Base-by-base conservation (phyloP, 2,113 vertebrate genomes). In the Clarias batrachus region DNA sequence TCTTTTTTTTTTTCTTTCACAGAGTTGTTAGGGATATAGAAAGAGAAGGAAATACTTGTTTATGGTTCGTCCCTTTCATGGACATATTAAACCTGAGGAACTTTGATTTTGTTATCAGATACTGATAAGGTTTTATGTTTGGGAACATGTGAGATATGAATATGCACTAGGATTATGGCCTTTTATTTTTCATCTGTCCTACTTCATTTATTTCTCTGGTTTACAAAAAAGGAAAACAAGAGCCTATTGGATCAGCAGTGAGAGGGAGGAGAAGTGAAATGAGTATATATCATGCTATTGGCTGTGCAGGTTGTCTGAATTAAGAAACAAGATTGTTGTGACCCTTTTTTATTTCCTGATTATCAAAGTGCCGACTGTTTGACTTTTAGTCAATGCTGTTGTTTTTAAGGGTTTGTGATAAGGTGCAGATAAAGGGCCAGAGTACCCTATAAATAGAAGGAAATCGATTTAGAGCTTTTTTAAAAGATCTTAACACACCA, bases 41-140 rank as follows among this genome's bases (percentile, higher is more conserved):
- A 52, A 14, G 19, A 25, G 62, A 9, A 59, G 56, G 3, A 62
- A 68, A 54, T 48, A 25, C 12, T 7, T 76, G 66, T 73, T 79
- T 82, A 59, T 13, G n/a, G 16, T 63, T 73, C 27, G 30, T 88
- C 25, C 52, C 0, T 7, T 33, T 77, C 60, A 77, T 23, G 19
- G 59, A 57, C 77, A 68, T 30, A 54, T 81, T 56, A 59, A 81
- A 25, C 59, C 17, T 25, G 41, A 33, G n/a, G 62, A 79, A 65
- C 8, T 0, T 66, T 77, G 59, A 65, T 30, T 30, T 68, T 62
- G 30, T 77, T 48, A 81, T 87, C 86, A 83, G 62, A 59, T 77
- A 87, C 41, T 33, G 16, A 77, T 68, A 54, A 71, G 63, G 86
- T 79, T 84, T 87, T 65, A 83, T 9, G 73, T 33, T 80, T 79